Evolutionary conservation across 2,888 invertebrate species (phyloP), one percentile per base, ranked within the genome.

Genomic region (Sinelater perroti): DNA sequence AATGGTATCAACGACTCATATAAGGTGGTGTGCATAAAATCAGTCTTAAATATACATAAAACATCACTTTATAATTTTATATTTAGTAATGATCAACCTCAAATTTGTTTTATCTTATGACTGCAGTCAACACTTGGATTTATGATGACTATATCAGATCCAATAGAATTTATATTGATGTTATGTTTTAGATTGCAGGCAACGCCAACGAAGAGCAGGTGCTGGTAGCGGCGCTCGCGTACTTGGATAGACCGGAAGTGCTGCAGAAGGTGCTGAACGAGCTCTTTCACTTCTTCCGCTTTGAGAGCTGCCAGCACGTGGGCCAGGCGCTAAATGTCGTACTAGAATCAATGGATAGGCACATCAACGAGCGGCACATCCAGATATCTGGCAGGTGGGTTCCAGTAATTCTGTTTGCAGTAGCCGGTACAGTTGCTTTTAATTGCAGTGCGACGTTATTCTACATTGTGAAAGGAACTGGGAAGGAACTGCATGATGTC

Each of bases 151-250:
- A 24, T 24, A 8, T 24, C 8, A 7, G 26, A 24, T n/a, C n/a
- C n/a, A n/a, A n/a, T 8, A 10, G 3, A 10, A 31, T 13, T 33
- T 33, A 33, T 3, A 11, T 31, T 47, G 24, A n/a, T n/a, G n/a
- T n/a, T 36, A 52, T 30, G 59, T 70, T 78, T 16, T 72, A 93
- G 92, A 87, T 97, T 70, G 89, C 95, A 42, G 97, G 97, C 7
- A 94, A 96, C 79, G 91, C 91, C 1, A 93, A 89, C 73, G 95
- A 96, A 75, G 87, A 89, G 62, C 97, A 97, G 79, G 90, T 97
- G 50, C 78, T 97, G 20, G 87, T 90, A 17, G 93, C 97, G 11
- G 92, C 91, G 8, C 78, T 85, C 36, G 88, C 88, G 8, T 97
- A 96, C 75, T 86, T 92, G 77, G 90, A 95, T 67, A 85, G 95